Percentiles rank a stretch among this genome's conserved stretches.
Evolutionary conservation across 64 coral and sea anemone genomes (phyloP).

Genomic region (Porites australiensis): DNA sequence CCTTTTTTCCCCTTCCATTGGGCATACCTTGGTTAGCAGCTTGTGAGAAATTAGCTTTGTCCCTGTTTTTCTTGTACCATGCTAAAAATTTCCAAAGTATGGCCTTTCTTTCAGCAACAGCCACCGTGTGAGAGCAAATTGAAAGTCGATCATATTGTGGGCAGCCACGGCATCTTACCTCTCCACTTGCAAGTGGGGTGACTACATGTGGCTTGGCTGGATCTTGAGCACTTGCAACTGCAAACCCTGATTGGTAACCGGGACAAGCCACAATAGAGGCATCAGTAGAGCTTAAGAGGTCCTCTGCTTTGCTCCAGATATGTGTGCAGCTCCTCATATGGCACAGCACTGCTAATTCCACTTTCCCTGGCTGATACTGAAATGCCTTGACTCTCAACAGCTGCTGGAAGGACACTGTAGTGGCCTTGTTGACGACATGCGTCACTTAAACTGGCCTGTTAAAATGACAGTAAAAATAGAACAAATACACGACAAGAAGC

Average conservation of each 20-base stretch:
- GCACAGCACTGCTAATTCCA: background rate
- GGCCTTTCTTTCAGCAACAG: constrained; percentile 7
- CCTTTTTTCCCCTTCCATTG: constrained; percentile 6
- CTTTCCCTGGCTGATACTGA: background rate
- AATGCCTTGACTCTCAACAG: background rate
- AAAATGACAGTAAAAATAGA: background rate
- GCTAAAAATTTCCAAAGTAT: constrained; percentile 1
- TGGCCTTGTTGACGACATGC: constrained; percentile 7
- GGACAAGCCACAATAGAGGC: background rate
- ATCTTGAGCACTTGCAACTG: constrained; percentile 5
- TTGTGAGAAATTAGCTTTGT: constrained; percentile 2
- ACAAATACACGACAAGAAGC: background rate
- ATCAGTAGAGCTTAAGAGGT: background rate
- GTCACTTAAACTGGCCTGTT: background rate
- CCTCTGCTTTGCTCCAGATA: constrained; percentile 2
- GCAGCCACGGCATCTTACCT: constrained; percentile 2
- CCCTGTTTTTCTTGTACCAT: background rate
- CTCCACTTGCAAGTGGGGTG: background rate
- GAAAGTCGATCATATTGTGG: constrained; percentile 8
- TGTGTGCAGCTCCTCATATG: constrained; percentile 2
- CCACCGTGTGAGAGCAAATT: background rate
- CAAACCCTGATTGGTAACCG: background rate
- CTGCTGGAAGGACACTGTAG: constrained; percentile 11
- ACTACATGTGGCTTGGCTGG: background rate
- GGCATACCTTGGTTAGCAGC: background rate